Conservation (phyloP, 2,113 vertebrate species). For the Microtus oregoni region DNA sequence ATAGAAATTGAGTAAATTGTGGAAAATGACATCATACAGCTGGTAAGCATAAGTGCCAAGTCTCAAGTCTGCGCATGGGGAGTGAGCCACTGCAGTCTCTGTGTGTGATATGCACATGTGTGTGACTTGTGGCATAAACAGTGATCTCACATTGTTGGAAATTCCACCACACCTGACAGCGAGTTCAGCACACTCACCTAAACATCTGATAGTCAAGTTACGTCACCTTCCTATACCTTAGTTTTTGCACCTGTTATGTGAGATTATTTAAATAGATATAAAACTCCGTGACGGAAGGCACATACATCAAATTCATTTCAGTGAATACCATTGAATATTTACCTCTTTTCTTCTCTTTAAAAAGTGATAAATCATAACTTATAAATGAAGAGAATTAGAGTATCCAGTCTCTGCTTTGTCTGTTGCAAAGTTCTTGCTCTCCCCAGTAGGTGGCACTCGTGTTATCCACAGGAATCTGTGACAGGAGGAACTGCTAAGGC, state of each 20-base stretch:
- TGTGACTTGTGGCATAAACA: not conserved
- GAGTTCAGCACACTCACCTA: accelerated
- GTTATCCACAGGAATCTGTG: not conserved
- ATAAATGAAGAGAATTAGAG: not conserved
- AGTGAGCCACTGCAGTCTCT: not conserved
- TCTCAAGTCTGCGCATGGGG: not conserved
- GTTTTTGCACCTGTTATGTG: not conserved
- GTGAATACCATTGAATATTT: not conserved
- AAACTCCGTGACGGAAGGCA: not conserved
- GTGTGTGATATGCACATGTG: not conserved
- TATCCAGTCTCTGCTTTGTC: accelerated
- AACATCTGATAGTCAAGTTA: not conserved
- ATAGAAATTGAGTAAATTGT: not conserved
- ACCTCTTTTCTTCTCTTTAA: not conserved
- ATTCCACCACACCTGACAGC: not conserved
- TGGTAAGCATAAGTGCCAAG: not conserved
- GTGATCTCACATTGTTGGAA: not conserved
- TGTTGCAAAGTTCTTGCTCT: not conserved
- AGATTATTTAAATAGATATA: not conserved
- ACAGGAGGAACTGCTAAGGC: not conserved
- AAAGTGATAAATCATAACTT: not conserved
- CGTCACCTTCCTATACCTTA: not conserved
- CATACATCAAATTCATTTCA: not conserved
- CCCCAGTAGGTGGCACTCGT: slow-evolving; percentile 49
- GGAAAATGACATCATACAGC: not conserved